phyloP scores from a whole-genome alignment of 2,888 invertebrate species.

The Frankliniella fusca region DNA sequence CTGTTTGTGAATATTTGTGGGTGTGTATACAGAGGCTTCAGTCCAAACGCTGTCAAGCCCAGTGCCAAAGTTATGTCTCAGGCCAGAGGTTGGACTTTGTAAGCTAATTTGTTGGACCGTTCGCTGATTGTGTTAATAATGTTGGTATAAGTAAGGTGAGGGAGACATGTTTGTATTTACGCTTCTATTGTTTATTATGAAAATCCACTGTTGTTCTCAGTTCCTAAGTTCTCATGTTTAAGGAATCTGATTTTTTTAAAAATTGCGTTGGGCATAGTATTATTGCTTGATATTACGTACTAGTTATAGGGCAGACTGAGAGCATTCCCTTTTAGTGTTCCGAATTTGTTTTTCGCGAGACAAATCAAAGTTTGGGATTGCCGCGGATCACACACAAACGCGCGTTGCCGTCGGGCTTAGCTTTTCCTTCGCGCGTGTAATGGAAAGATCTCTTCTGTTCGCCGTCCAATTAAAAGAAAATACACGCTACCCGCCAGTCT shows the following conservation, averaged over 20 bases:
- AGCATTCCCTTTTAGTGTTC: not conserved
- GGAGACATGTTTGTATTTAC: slow-evolving; percentile 18
- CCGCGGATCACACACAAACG: not conserved
- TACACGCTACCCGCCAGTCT: not conserved
- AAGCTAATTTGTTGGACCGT: slow-evolving; percentile 4
- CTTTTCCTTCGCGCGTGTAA: not conserved
- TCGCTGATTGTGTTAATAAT: not conserved
- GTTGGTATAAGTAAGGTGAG: slow-evolving; percentile 3
- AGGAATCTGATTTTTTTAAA: slow-evolving; percentile 9
- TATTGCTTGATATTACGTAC: not conserved
- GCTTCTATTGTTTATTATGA: slow-evolving; percentile 25
- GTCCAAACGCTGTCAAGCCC: slow-evolving; percentile 7
- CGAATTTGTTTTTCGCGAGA: not conserved
- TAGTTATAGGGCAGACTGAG: slow-evolving; percentile 18
- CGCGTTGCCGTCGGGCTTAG: no score
- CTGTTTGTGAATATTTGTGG: not conserved
- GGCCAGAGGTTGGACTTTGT: slow-evolving; percentile 15
- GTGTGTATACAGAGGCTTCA: not conserved
- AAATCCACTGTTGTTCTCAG: slow-evolving; percentile 21
- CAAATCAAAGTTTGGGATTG: not conserved
- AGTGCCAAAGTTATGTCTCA: slow-evolving; percentile 6
- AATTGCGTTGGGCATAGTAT: slow-evolving; percentile 21
- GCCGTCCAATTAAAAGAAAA: not conserved
- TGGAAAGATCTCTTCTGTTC: not conserved
- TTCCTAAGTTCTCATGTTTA: slow-evolving; percentile 23